Conservation (phyloP, 37 sponge, comb jelly and placozoan genomes). For the Crambe crambe region DNA sequence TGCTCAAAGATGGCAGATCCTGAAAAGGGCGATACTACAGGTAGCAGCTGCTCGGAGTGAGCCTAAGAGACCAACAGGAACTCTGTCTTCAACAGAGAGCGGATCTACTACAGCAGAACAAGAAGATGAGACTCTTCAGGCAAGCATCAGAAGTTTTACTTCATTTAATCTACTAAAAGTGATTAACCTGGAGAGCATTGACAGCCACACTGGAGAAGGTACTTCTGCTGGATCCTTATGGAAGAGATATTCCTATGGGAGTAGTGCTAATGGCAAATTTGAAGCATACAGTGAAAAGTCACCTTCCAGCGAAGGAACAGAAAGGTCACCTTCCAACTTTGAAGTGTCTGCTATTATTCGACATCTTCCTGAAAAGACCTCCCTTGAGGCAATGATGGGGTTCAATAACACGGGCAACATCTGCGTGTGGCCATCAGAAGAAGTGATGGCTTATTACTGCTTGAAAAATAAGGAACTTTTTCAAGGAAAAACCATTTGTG, state of each 20-base stretch:
- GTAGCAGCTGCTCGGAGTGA: conserved; percentile 6
- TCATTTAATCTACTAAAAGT: conserved; percentile 29
- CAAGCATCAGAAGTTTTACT: conserved; percentile 47
- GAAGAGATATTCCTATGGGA: background rate
- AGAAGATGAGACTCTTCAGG: background rate
- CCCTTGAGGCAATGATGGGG: conserved; percentile 44
- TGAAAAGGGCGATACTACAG: conserved; percentile 34
- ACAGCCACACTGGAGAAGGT: too few species aligned
- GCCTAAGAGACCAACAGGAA: too few species aligned
- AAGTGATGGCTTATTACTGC: conserved; percentile 74
- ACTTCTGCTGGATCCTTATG: background rate
- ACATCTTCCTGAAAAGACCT: background rate
- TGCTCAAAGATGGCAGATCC: conserved; percentile 58
- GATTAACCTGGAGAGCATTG: background rate
- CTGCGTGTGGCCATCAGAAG: conserved; percentile 84
- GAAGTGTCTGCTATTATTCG: background rate
- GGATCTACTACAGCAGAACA: background rate
- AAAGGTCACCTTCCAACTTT: background rate
- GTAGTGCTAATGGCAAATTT: background rate
- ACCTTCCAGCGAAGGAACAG: background rate
- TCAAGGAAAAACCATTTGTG: conserved; percentile 48
- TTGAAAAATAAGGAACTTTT: conserved; percentile 40
- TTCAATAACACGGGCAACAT: conserved; percentile 87
- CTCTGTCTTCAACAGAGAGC: too few species aligned
- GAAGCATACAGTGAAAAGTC: background rate